Conservation (phyloP, 2,113 vertebrate genomes). For the Zeus faber region DNA sequence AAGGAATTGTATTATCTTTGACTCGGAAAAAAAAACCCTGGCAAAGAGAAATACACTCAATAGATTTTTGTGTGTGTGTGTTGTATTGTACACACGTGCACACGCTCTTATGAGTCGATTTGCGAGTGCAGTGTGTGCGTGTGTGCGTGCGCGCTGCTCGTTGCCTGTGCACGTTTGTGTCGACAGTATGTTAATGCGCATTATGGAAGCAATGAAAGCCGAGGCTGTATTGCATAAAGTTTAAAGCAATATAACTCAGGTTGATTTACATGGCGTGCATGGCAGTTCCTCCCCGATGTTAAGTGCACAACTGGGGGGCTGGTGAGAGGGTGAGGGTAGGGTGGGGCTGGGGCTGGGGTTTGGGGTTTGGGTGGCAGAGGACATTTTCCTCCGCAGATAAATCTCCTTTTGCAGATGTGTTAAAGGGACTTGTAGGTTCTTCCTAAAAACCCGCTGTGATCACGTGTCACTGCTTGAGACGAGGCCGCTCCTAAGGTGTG, state of each 20-base stretch:
- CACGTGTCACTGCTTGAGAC: too few species aligned
- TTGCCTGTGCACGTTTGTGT: slow-evolving; percentile 18
- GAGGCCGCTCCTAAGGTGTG: too few species aligned
- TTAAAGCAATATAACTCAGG: slow-evolving; percentile 77
- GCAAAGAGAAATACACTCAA: slow-evolving; percentile 92
- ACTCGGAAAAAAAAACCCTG: slow-evolving; percentile 80
- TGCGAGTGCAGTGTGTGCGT: slow-evolving; percentile 37
- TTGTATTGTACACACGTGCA: slow-evolving; percentile 10
- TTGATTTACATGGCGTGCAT: slow-evolving; percentile 74
- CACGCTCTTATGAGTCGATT: too few species aligned
- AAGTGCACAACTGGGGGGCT: slow-evolving; percentile 62
- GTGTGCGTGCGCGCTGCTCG: background rate
- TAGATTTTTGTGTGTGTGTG: slow-evolving; percentile 80
- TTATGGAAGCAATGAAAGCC: slow-evolving; percentile 72
- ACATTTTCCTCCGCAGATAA: too few species aligned
- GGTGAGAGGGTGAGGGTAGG: slow-evolving; percentile 8
- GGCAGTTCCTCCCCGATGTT: slow-evolving; percentile 50
- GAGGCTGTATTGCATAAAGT: slow-evolving; percentile 76
- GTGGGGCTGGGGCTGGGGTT: slow-evolving; percentile 14
- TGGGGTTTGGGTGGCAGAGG: background rate
- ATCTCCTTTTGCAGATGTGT: too few species aligned
- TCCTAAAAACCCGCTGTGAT: too few species aligned
- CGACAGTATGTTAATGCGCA: slow-evolving; percentile 74
- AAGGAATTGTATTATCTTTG: slow-evolving; percentile 99
- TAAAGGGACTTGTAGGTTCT: too few species aligned